Conservation (phyloP, 2,113 vertebrate genomes). For the Corydoras sp. region DNA sequence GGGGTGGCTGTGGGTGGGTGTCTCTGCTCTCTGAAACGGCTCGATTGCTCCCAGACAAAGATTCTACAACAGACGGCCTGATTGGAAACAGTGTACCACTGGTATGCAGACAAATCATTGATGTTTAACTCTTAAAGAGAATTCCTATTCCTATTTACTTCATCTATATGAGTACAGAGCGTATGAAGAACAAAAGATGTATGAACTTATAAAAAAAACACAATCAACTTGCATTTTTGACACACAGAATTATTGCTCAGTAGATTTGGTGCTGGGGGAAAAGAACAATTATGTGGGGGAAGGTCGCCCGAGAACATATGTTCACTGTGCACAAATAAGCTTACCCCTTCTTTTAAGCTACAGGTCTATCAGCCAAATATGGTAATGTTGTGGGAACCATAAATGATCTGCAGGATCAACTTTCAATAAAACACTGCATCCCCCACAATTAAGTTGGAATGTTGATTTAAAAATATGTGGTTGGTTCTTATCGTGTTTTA, state of each 20-base stretch:
- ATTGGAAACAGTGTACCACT: conserved; percentile 39
- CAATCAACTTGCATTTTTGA: background rate
- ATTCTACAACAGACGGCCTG: conserved; percentile 37
- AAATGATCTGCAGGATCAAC: background rate
- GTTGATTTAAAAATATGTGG: background rate
- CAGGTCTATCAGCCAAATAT: background rate
- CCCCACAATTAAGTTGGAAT: background rate
- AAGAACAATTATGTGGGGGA: background rate
- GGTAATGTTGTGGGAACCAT: background rate
- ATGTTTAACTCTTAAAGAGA: conserved; percentile 9
- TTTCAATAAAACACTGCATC: background rate
- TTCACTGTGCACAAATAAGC: background rate
- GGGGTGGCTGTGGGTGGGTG: background rate
- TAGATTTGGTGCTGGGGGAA: background rate
- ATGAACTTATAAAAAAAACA: conserved; percentile 2
- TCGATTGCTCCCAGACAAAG: conserved; percentile 39
- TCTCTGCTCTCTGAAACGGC: conserved; percentile 32
- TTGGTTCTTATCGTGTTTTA: background rate
- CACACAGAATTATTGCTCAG: background rate
- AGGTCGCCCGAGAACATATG: background rate
- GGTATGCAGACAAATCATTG: conserved; percentile 33
- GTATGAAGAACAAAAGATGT: background rate
- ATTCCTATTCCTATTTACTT: background rate
- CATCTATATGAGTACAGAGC: background rate
- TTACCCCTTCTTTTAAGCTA: background rate